Percentiles rank a stretch among this genome's conserved stretches.
Conservation (phyloP, 2,888 invertebrate species). For the Cheilosia soror region DNA sequence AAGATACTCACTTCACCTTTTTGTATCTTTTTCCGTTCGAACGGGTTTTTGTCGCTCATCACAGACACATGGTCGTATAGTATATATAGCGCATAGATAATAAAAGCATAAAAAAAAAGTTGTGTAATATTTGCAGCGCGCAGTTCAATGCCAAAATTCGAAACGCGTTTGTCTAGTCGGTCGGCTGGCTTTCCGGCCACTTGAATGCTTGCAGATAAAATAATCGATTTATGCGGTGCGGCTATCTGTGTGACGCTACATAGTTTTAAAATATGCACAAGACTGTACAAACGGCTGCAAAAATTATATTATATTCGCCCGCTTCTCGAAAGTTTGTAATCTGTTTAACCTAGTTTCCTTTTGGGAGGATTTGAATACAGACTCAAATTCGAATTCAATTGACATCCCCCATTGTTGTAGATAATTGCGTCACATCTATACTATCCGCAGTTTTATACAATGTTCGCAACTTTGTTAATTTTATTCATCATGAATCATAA, state of each 20-base stretch:
- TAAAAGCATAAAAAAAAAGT: neutral
- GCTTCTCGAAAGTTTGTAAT: neutral
- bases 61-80: neutral
- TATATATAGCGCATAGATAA: neutral
- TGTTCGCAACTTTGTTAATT: constrained; percentile 3
- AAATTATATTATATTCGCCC: neutral
- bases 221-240: neutral
- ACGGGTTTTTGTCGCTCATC: neutral
- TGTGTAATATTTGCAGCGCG: neutral
- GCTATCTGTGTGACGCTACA: neutral
- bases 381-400: neutral
- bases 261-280: neutral
- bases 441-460: neutral
- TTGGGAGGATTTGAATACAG: neutral
- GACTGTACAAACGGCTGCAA: neutral
- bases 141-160: constrained; percentile 2
- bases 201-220: neutral
- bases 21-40: neutral
- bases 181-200: neutral
- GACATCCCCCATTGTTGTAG: neutral
- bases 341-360: constrained; percentile 1
- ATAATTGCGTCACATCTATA: neutral
- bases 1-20: neutral
- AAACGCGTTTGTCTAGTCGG: constrained; percentile 7
- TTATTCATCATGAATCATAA: neutral